Evolutionary conservation across 2,888 invertebrate species (phyloP).

Genomic region (Drosophila dives): DNA sequence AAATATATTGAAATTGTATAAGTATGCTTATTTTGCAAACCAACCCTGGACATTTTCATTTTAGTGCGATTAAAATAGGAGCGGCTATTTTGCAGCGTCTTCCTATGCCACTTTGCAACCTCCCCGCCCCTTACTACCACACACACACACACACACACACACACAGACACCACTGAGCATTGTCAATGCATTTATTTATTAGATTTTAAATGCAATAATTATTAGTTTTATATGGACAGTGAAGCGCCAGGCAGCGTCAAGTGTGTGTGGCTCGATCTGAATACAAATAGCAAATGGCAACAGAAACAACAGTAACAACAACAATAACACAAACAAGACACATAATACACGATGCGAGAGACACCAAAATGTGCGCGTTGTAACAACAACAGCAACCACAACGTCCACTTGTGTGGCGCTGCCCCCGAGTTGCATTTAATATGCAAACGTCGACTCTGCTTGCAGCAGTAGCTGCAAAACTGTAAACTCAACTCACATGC

Average conservation of each 20-base stretch:
- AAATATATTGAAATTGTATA: neutral
- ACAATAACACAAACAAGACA: conserved; percentile 20
- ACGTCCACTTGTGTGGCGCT: conserved; percentile 60
- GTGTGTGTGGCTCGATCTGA: conserved; percentile 56
- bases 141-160: neutral
- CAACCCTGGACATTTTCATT: conserved; percentile 34
- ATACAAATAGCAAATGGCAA: conserved; percentile 36
- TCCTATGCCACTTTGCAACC: neutral
- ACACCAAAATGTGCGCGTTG: conserved; percentile 21
- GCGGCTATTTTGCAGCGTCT: conserved; percentile 54
- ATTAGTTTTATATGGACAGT: conserved; percentile 77
- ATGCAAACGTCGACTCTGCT: conserved; percentile 47
- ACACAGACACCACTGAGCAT: conserved; percentile 37
- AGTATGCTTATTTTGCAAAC: neutral
- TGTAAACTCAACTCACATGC: conserved; percentile 67
- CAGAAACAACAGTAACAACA: conserved; percentile 23
- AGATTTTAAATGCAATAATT: conserved; percentile 82
- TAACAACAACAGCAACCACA: conserved; percentile 4
- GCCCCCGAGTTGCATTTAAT: conserved; percentile 50
- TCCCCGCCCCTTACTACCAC: neutral
- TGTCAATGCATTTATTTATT: conserved; percentile 78
- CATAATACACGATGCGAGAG: conserved; percentile 30
- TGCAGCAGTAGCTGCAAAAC: conserved; percentile 69
- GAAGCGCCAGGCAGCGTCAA: conserved; percentile 69
- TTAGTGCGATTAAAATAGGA: conserved; percentile 70